Base-by-base conservation (phyloP, 2,113 vertebrate genomes). In the Strigops habroptila region DNA sequence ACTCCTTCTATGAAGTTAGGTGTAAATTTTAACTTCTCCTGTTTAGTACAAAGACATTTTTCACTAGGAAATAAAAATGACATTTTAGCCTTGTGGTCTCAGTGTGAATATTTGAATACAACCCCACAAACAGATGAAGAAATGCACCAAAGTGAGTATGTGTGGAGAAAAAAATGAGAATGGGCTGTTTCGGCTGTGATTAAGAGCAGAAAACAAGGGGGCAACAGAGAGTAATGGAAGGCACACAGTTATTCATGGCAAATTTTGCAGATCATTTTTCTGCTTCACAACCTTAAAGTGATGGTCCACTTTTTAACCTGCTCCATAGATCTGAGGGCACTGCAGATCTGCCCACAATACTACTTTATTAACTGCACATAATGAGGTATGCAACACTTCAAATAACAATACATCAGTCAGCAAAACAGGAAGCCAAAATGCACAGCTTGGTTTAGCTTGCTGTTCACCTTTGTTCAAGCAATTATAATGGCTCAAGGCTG, bases 341-440 rank as follows among this genome's bases (percentile, higher is more conserved):
- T 64, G 65, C 60, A 83, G 71, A 76, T 88, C 91, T 93, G 78
- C 73, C 85, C 91, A 93, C 74, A 86, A 79, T 62, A 70, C 81
- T 79, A 85, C 87, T 95, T 96, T 95, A 92, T 87, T 96, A 97
- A 95, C 63, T 92, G 62, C 80, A 87, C 31, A 76, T 96, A 96
- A 96, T 91, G 82, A 95, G 88, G 63, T 91, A 96, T 60, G 68
- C 79, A 90, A 55, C 78, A 91, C 82, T 96, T 87, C 78, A 86
- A 86, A 92, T 73, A 93, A 88, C 87, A 95, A 63, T 35, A 86
- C 64, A 91, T 95, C 88, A 86, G 75, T 90, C 90, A 88, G 67
- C 64, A 77, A 82, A 92, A 82, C 44, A 69, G 83, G 78, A 94
- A 87, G 85, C 60, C 81, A 90, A 96, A 91, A 95, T 46, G 73